Evolutionary conservation across 2,797 vertebrate species (phyloP), one percentile per base, ranked within the genome.

Genomic region (Luscinia luscinia): DNA sequence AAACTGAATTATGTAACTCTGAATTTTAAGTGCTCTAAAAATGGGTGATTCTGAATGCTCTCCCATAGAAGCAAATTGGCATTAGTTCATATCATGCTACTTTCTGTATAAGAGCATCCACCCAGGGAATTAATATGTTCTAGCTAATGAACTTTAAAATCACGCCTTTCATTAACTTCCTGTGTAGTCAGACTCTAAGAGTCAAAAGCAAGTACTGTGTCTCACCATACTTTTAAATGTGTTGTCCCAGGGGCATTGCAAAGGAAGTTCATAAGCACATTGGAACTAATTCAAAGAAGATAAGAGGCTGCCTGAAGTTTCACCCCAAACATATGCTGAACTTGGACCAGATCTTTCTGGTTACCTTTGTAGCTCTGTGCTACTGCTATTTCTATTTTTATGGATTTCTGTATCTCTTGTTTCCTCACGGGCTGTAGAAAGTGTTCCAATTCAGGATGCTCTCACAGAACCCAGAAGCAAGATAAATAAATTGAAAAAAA

Each of bases 11-110:
- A 87, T 49, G n/a, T 84, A 92, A 89, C 80, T 73, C 41, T 90
- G 70, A 93, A 94, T 95, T 80, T 94, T 87, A 95, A 94, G 70
- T 84, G 77, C 72, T 90, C 63, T 73, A 84, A 92, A 93, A 94
- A 61, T 70, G 76, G 70, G 57, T 64, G 67, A 84, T 73, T 80
- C 54, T 81, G 75, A 84, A 76, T 86, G 67, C n/a, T 93, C 49
- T 91, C 26, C 48, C 52, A 86, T 4, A 68, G 85, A 74, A 84
- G 49, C 21, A 82, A 95, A 74, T 21, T 77, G 77, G 41, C 83
- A 76, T 88, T 70, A 87, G 70, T 51, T 94, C 87, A 81, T 55
- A 93, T 95, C 59, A 84, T 3, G 30, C 59, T 91, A 67, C 48
- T 87, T 94, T 95, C 77, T 77, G 63, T 84, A 58, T 70, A 88